Conservation (phyloP, 2,113 vertebrate genomes). For the Girardinichthys multiradiatus region DNA sequence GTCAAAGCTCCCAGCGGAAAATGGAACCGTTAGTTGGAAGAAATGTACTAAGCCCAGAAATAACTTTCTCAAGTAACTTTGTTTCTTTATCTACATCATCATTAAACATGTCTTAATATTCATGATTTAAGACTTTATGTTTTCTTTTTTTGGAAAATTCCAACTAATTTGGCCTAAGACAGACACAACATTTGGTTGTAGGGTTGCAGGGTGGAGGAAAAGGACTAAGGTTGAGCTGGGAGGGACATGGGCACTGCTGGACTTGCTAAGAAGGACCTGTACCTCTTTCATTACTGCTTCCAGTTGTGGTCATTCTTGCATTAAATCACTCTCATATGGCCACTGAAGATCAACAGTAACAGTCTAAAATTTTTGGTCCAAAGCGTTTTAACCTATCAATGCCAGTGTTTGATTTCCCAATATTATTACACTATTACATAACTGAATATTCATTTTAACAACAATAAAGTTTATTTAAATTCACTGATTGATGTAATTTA, state of each 20-base stretch:
- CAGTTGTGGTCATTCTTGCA: not conserved
- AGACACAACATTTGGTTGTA: too few species aligned
- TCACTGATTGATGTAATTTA: slow-evolving; percentile 10
- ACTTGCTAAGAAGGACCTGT: not conserved
- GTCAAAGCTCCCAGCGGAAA: too few species aligned
- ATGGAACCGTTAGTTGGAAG: too few species aligned
- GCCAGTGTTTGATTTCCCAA: not conserved
- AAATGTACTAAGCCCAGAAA: too few species aligned
- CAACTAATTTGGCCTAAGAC: too few species aligned
- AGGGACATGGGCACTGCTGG: not conserved
- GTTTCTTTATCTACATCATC: too few species aligned
- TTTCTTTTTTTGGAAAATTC: too few species aligned
- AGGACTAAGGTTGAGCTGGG: not conserved
- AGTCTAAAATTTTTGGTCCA: slow-evolving; percentile 3
- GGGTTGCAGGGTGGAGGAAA: too few species aligned
- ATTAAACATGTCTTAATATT: too few species aligned
- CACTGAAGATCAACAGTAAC: slow-evolving; percentile 5
- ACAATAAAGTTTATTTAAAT: slow-evolving; percentile 3
- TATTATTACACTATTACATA: slow-evolving; percentile 2
- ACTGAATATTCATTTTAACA: slow-evolving; percentile 2
- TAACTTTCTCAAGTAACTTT: too few species aligned
- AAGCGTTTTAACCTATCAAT: slow-evolving; percentile 23
- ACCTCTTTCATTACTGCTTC: not conserved
- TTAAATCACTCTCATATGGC: slow-evolving; percentile 2
- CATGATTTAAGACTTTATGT: too few species aligned